phyloP scores from a whole-genome alignment of 2,113 vertebrate species.

The Gambusia affinis region DNA sequence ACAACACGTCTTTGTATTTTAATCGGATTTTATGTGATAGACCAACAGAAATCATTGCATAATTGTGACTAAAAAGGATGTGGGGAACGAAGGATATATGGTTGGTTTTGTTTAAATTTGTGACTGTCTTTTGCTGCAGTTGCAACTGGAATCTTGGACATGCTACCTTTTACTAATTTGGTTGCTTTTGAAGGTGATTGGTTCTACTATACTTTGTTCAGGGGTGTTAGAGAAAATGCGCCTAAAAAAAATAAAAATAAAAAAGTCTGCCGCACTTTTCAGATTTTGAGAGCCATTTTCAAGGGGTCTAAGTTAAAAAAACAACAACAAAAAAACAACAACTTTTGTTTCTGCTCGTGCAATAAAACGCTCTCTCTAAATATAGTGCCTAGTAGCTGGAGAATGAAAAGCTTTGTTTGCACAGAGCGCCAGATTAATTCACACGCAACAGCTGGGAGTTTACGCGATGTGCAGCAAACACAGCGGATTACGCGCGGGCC shows the following conservation, averaged over 20 bases:
- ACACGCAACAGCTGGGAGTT: conserved; percentile 7
- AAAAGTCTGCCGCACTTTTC: background rate
- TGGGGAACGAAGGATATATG: background rate
- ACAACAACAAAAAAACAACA: background rate
- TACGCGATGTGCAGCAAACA: background rate
- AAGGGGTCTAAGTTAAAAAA: too few species aligned
- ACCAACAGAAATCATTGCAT: background rate
- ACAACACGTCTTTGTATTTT: background rate
- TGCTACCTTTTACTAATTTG: background rate
- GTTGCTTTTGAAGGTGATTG: background rate
- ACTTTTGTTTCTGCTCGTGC: background rate
- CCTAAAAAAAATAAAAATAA: background rate
- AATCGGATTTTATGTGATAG: background rate
- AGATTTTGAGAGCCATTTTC: background rate
- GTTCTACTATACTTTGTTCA: background rate
- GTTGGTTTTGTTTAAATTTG: too few species aligned
- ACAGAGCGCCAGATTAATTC: conserved; percentile 19
- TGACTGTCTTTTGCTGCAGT: too few species aligned
- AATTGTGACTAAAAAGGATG: background rate
- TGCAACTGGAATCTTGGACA: too few species aligned
- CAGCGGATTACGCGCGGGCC: background rate
- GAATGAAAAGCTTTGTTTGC: conserved; percentile 8
- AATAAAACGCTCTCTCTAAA: background rate
- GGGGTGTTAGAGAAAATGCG: background rate
- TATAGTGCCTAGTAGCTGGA: background rate